phyloP scores from a whole-genome alignment of 2,797 vertebrate species.

The Gastrophryne carolinensis region DNA sequence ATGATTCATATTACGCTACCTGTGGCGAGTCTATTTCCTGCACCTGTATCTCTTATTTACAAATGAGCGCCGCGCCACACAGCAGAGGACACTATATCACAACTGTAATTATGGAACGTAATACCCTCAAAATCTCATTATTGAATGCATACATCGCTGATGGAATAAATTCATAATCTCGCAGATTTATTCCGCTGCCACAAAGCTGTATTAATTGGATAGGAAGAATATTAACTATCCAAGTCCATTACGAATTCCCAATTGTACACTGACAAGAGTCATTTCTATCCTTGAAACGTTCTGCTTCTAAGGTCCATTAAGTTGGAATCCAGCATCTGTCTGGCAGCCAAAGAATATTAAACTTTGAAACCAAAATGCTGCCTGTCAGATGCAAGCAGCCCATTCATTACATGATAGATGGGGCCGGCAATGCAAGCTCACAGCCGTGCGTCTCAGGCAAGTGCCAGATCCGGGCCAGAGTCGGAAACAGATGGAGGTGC shows the following conservation, averaged over 20 bases:
- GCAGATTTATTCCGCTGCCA: constrained; percentile 28
- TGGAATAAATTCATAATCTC: constrained; percentile 17
- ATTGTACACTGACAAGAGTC: constrained; percentile 14
- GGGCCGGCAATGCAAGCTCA: not conserved
- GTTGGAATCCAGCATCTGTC: constrained; percentile 24
- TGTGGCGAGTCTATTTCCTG: not conserved
- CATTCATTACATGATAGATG: constrained; percentile 9
- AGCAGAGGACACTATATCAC: not conserved
- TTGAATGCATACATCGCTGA: not conserved
- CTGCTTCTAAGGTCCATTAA: constrained; percentile 29
- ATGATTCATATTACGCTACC: not conserved
- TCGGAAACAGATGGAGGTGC: no score
- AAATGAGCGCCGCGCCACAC: not conserved
- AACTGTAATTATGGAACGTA: not conserved
- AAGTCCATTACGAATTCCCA: constrained; percentile 32
- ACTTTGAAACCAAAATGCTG: constrained; percentile 33
- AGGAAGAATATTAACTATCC: constrained; percentile 23
- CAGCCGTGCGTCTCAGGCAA: not conserved
- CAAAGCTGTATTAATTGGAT: constrained; percentile 9
- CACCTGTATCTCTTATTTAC: not conserved
- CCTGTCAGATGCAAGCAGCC: constrained; percentile 7
- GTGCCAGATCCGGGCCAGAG: no score
- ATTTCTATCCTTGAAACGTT: constrained; percentile 22
- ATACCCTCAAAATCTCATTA: not conserved
- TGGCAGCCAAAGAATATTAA: constrained; percentile 24